Evolutionary conservation across 2,113 vertebrate species (phyloP).

Genomic region (Seriola rivoliana): DNA sequence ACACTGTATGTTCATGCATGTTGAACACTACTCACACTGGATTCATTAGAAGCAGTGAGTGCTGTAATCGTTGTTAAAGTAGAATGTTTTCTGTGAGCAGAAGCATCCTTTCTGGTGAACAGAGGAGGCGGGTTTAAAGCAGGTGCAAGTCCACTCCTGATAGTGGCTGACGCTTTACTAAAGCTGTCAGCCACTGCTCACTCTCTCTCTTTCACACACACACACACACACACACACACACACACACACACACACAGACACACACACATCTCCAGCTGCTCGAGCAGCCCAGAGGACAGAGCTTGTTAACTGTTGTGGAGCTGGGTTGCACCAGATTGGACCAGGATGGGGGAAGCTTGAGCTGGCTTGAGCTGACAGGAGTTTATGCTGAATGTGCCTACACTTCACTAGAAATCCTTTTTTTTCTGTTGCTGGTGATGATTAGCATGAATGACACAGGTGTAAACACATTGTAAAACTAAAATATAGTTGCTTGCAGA

Average conservation of each 20-base stretch:
- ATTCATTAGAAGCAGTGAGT: slow-evolving; percentile 6
- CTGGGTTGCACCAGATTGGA: neutral
- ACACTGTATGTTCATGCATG: neutral
- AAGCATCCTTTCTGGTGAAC: neutral
- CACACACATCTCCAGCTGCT: slow-evolving; percentile 25
- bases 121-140: slow-evolving; percentile 1
- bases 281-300: neutral
- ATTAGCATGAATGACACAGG: slow-evolving; percentile 15
- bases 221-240: slow-evolving; percentile 13
- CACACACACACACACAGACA: neutral
- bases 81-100: neutral
- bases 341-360: neutral
- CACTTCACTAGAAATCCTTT: slow-evolving; percentile 15
- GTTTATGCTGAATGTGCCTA: neutral
- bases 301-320: slow-evolving; percentile 14
- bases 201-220: neutral
- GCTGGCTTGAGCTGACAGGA: slow-evolving; percentile 12
- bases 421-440: slow-evolving; percentile 15
- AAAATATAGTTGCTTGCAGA: slow-evolving; percentile 19
- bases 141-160: slow-evolving; percentile 26
- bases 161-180: neutral
- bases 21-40: neutral
- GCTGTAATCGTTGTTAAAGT: slow-evolving; percentile 6
- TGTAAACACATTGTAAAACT: slow-evolving; percentile 24
- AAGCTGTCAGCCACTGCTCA: neutral